Conservation (phyloP, 2,888 invertebrate species). For the Maniola hyperantus region DNA sequence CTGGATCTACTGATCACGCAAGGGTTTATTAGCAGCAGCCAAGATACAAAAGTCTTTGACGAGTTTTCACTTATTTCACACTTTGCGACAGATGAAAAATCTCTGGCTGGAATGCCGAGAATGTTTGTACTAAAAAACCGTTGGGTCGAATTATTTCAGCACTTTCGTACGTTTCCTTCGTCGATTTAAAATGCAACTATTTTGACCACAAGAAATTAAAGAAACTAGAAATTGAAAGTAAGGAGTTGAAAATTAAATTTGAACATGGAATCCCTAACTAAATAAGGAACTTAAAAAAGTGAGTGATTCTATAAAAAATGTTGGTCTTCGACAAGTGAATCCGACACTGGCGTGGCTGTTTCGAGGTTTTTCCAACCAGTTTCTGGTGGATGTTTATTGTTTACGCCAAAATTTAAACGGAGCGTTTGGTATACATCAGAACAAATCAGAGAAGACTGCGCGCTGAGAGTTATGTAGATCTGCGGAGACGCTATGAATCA, state of each 20-base stretch:
- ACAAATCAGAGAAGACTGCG: slow-evolving; percentile 2
- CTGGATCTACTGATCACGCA: slow-evolving; percentile 12
- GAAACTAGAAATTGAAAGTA: too few species aligned
- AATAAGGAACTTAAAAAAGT: too few species aligned
- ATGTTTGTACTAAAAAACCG: too few species aligned
- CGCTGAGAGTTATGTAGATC: slow-evolving; percentile 5
- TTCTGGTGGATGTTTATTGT: slow-evolving; percentile 3
- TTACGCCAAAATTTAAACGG: slow-evolving; percentile 5
- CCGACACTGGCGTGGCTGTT: slow-evolving; percentile 1
- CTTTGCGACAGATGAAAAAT: too few species aligned
- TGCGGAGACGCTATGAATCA: slow-evolving; percentile 2
- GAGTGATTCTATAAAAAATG: too few species aligned
- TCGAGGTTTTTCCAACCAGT: slow-evolving; percentile 1
- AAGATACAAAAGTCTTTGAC: slow-evolving; percentile 19
- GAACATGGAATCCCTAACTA: too few species aligned
- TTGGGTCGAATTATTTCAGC: too few species aligned
- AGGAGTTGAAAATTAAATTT: too few species aligned
- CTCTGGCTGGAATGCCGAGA: too few species aligned
- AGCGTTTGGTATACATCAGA: slow-evolving; percentile 1
- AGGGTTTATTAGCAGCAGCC: slow-evolving; percentile 15
- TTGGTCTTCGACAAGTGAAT: slow-evolving; percentile 2
- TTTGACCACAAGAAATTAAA: too few species aligned
- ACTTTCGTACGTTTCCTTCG: too few species aligned
- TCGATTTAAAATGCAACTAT: too few species aligned
- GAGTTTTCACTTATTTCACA: slow-evolving; percentile 6